phyloP scores from a whole-genome alignment of 2,888 invertebrate genomes.

The Eudemis profundana region DNA sequence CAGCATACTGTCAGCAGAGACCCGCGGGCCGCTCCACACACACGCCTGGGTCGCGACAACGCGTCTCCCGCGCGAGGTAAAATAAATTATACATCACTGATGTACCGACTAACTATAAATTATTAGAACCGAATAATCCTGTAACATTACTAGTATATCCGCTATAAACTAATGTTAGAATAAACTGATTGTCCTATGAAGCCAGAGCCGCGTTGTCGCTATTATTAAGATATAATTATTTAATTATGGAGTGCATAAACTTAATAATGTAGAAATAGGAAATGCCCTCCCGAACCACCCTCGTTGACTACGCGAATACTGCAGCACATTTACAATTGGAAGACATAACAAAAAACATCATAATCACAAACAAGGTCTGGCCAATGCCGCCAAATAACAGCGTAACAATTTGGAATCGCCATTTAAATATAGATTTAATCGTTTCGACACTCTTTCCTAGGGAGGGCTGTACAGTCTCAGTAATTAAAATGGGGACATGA shows the following conservation, averaged over 20 bases:
- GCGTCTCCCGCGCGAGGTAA: constrained; percentile 32
- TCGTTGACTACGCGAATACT: constrained; percentile 65
- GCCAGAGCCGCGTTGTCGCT: constrained; percentile 36
- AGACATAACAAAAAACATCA: constrained; percentile 55
- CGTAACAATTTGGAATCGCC: constrained; percentile 41
- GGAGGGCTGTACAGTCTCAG: constrained; percentile 62
- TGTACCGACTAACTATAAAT: constrained; percentile 18
- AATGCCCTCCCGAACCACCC: constrained; percentile 74
- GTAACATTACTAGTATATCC: constrained; percentile 33
- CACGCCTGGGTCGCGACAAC: constrained; percentile 29
- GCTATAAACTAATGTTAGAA: constrained; percentile 34
- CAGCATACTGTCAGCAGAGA: constrained; percentile 63
- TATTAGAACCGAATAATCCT: constrained; percentile 32
- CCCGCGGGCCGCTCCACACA: constrained; percentile 55
- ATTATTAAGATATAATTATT: constrained; percentile 55
- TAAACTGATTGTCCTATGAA: constrained; percentile 35
- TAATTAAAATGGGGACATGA: constrained; percentile 39
- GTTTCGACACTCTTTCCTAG: constrained; percentile 41
- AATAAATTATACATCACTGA: constrained; percentile 24
- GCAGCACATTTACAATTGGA: constrained; percentile 63
- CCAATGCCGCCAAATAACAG: constrained; percentile 26
- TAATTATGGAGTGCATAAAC: constrained; percentile 78
- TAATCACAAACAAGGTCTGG: constrained; percentile 43
- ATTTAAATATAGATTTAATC: constrained; percentile 29
- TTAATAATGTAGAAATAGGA: constrained; percentile 81